phyloP scores from a whole-genome alignment of 2,797 vertebrate genomes.

The Rhinatrema bivittatum region DNA sequence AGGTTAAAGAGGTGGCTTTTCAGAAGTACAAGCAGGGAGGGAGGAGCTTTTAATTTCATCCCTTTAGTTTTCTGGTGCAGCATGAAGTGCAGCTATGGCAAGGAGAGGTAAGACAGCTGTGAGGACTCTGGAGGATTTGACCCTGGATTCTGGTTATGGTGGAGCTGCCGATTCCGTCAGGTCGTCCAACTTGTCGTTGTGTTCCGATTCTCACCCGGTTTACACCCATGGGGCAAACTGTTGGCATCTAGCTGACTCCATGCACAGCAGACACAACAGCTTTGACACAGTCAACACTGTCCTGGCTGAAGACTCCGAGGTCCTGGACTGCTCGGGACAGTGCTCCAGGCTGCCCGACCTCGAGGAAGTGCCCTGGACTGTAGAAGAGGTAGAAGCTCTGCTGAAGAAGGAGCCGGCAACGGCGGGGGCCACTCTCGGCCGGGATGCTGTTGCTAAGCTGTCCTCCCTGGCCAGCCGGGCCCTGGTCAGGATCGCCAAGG shows the following conservation, averaged over 20 bases:
- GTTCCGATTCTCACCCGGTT: conserved; percentile 82
- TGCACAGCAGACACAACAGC: conserved; percentile 95
- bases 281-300: conserved; percentile 95
- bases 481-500: conserved; percentile 80
- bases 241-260: conserved; percentile 90
- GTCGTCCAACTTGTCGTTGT: conserved; percentile 93
- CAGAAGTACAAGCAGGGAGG: no score
- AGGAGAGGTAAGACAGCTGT: conserved; percentile 85
- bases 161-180: conserved; percentile 93
- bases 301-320: conserved; percentile 91
- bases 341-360: conserved; percentile 93
- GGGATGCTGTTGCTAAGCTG: conserved; percentile 76
- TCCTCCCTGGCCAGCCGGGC: conserved; percentile 80
- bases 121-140: conserved; percentile 96
- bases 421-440: conserved; percentile 49
- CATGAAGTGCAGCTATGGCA: conserved; percentile 92
- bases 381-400: conserved; percentile 82
- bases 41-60: background rate
- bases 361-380: conserved; percentile 95
- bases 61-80: conserved; percentile 60
- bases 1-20: no score
- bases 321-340: conserved; percentile 87
- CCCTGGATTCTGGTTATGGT: conserved; percentile 98
- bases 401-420: conserved; percentile 59
- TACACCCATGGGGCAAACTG: conserved; percentile 74